A percentile compares a stretch with the other conserved stretches of the same genome.
Conservation (phyloP, 2,888 invertebrate genomes). For the Baccha elongata region DNA sequence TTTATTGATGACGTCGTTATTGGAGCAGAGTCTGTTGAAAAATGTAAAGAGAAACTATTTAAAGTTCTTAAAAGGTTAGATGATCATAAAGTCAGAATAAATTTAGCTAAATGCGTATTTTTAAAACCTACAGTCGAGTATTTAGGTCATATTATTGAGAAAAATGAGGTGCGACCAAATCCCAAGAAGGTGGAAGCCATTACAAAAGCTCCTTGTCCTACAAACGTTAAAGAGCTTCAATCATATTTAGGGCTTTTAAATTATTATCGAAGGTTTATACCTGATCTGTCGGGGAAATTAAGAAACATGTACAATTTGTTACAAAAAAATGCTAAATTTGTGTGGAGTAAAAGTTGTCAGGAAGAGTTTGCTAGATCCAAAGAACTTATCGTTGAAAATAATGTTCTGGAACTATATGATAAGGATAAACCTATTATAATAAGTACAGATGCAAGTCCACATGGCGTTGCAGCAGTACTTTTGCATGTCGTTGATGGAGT, state of each 20-base stretch:
- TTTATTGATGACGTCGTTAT: conserved; percentile 15
- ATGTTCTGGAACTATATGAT: not conserved
- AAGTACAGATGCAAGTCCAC: not conserved
- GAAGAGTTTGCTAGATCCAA: conserved; percentile 27
- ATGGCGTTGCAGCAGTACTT: not conserved
- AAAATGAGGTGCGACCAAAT: conserved; percentile 34
- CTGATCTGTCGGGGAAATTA: conserved; percentile 17
- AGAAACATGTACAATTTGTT: conserved; percentile 15
- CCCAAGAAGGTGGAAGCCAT: conserved; percentile 24
- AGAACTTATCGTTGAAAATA: not conserved
- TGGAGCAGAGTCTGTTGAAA: conserved; percentile 9
- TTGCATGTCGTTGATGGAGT: no score
- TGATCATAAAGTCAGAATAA: conserved; percentile 29
- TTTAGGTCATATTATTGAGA: conserved; percentile 23
- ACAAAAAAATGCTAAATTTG: not conserved
- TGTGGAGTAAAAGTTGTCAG: conserved; percentile 18
- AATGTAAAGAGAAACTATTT: conserved; percentile 21
- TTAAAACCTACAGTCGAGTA: conserved; percentile 33
- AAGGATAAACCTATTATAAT: not conserved
- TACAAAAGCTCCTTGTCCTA: conserved; percentile 18
- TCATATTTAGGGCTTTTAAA: conserved; percentile 38
- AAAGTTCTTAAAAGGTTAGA: not conserved
- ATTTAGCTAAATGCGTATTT: conserved; percentile 19
- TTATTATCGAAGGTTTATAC: conserved; percentile 32
- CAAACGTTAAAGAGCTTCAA: conserved; percentile 12